These are phyloP conservation scores for Leucoraja ocellata DNA, from an alignment of 2,797 vertebrate genomes.

Conservation along the genomic window DNA sequence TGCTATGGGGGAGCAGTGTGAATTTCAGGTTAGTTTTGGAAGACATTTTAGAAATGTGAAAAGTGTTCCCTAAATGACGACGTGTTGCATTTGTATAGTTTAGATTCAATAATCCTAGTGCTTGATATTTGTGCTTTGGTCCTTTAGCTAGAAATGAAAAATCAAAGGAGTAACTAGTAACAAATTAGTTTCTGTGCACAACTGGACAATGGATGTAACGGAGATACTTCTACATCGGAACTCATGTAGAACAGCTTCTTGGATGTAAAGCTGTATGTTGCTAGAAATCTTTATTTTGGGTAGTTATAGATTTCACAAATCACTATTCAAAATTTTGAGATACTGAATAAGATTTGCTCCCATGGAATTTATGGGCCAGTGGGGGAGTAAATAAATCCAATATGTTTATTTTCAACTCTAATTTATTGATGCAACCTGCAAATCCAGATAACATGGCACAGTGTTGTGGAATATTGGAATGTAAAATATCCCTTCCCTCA, in stretches of 20 bases:
- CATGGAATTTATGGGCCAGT: too few species aligned
- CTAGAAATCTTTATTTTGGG: too few species aligned
- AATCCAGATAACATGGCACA: too few species aligned
- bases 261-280: background rate
- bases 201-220: background rate
- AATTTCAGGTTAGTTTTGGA: slow-evolving; percentile 75
- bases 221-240: background rate
- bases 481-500: too few species aligned
- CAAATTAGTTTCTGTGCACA: too few species aligned
- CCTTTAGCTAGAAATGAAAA: background rate
- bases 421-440: too few species aligned
- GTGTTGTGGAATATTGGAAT: too few species aligned
- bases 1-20: slow-evolving; percentile 87
- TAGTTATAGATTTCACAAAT: too few species aligned
- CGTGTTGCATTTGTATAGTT: background rate
- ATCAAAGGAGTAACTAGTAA: background rate
- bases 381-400: too few species aligned
- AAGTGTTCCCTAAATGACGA: background rate
- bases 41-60: background rate
- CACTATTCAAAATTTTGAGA: too few species aligned
- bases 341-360: too few species aligned
- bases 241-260: background rate
- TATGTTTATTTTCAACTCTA: too few species aligned
- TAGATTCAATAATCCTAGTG: background rate
- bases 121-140: background rate